Evolutionary conservation across 2,113 vertebrate species (phyloP), one percentile per base, ranked within the genome.

Genomic region (Aegithalos caudatus): DNA sequence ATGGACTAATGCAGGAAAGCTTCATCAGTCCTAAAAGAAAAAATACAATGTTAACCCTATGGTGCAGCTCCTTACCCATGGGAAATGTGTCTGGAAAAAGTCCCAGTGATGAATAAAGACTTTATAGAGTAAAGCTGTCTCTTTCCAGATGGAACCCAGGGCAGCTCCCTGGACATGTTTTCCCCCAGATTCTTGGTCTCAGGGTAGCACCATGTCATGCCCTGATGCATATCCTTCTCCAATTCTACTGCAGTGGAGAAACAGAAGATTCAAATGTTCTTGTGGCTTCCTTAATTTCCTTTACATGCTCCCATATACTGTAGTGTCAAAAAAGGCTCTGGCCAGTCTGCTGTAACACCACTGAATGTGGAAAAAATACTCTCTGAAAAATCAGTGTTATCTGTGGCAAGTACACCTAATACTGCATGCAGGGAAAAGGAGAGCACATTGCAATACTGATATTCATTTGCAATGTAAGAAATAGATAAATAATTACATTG

Each of bases 21-120:
- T 14, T 88, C 9, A 10, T 54, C 11, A 50, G 3, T n/a, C 24
- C 7, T 51, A 44, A 56, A 17, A 27, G 7, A 28, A 84, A 86
- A 72, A 24, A 38, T 7, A 33, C 0, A 0, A 4, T 7, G 22
- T 84, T 84, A 78, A 9, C 18, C 14, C 10, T 47, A 0, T 48
- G 24, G 25, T 48, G 14, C 31, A 65, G 15, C 10, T 81, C 3
- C 12, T 79, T 82, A 31, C 74, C 12, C 3, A 10, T 14, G 27
- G 29, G 12, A 80, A 56, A n/a, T 16, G 4, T 47, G 21, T 11
- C 31, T 53, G 37, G n/a, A 40, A 51, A 58, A 89, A 58, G 8
- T n/a, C 15, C 11, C 38, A 50, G 0, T 71, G 23, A 21, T 67
- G 20, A 62, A 61, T 58, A 57, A 47, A 40, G 16, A 31, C 29